Evolutionary conservation across 2,888 invertebrate species (phyloP).

Genomic region (Ichneumon xanthorius): DNA sequence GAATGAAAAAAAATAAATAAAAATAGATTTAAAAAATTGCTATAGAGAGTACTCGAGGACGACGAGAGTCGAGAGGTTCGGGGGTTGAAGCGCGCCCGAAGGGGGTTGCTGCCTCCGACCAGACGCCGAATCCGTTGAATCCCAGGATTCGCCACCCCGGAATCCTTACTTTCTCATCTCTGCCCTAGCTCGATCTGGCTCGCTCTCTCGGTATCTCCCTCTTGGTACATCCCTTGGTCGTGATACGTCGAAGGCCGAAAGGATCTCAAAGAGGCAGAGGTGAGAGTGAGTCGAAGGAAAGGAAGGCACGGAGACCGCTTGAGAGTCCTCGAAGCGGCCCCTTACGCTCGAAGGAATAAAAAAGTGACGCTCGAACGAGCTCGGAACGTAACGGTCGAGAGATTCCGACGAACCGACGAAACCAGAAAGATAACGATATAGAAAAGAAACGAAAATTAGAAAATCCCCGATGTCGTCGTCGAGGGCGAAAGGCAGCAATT

Average conservation of each 20-base stretch:
- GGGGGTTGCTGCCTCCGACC: slow-evolving; percentile 62
- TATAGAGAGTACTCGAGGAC: slow-evolving; percentile 10
- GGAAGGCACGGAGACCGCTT: slow-evolving; percentile 26
- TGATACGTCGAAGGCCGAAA: slow-evolving; percentile 27
- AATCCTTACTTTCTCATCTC: slow-evolving; percentile 39
- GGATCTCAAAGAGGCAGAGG: slow-evolving; percentile 31
- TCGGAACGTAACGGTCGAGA: slow-evolving; percentile 35
- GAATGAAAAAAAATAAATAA: background rate
- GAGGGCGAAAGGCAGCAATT: slow-evolving; percentile 31
- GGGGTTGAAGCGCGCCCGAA: slow-evolving; percentile 52
- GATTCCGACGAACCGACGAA: slow-evolving; percentile 46
- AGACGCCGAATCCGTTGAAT: slow-evolving; percentile 26
- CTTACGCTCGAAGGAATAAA: slow-evolving; percentile 40
- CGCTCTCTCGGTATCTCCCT: background rate
- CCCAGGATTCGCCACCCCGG: background rate
- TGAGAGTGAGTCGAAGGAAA: slow-evolving; percentile 29
- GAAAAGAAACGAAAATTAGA: slow-evolving; percentile 29
- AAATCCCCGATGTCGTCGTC: slow-evolving; percentile 46
- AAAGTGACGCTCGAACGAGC: slow-evolving; percentile 49
- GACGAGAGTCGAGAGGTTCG: slow-evolving; percentile 62
- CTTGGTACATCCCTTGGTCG: slow-evolving; percentile 29
- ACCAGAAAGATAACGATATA: slow-evolving; percentile 61
- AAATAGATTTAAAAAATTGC: background rate
- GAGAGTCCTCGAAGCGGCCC: slow-evolving; percentile 48
- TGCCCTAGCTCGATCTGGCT: background rate